Base-by-base conservation (phyloP, 2,113 vertebrate genomes). In the Rhea americana region DNA sequence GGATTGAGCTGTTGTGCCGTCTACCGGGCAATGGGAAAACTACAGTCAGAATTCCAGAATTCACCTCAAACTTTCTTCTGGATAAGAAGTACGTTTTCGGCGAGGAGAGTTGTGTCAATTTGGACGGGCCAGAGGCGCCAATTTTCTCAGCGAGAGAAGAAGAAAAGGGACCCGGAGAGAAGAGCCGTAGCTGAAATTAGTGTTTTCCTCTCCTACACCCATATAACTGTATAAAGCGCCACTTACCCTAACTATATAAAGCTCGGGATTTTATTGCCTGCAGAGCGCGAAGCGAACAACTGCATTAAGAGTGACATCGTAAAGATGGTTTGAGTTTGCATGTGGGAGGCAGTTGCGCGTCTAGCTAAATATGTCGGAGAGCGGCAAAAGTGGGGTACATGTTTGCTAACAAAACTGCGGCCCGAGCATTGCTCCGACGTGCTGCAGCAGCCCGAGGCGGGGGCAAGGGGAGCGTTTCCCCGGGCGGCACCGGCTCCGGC, bases 1-100 rank as follows among this genome's bases (percentile, higher is more conserved):
- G 97, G 96, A 97, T 98, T 98, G 98, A 98, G 98, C 98, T 98
- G 98, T 97, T 97, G 98, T 98, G 99, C 99, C 99, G 98, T 97
- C 99, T 99, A 98, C 99, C 98, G 99, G 98, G 94, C 85, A 81
- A 93, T 74, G 30, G 67, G 55, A 94, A 96, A 98, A 98, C 95
- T 98, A 94, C 98, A 98, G 93, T 43, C 95, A 74, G 84, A 89
- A 5, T 82, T 2, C 47, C 95, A 74, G 84, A 89, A 5, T 82
- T 2, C 9, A 86, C 79, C 19, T 25, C 91, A 93, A 93, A 90
- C 62, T 74, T 91, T 88, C 63, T 30, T 45, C 30, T 10, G 56
- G 58, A 28, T 37, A 11, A 37, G 55, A 91, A 72, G 30, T 25
- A 3, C 37, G 39, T 81, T 91, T 85, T 75, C 53, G 50, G 85